phyloP scores from a whole-genome alignment of 2,797 vertebrate species.

The Apogon hyalosoma region DNA sequence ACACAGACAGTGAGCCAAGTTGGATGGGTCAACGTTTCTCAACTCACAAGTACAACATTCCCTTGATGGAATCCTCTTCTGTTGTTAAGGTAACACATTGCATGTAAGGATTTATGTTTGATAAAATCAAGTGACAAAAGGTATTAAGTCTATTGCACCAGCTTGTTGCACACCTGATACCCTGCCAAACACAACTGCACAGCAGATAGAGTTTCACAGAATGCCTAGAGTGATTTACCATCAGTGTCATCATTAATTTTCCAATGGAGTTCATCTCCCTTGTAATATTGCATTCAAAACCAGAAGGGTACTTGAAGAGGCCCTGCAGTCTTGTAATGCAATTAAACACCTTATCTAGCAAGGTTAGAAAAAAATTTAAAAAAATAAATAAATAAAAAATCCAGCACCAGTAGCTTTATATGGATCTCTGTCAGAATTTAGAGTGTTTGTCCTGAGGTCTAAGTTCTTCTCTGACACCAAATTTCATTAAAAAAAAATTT shows the following conservation, averaged over 20 bases:
- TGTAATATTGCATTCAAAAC: conserved; percentile 4
- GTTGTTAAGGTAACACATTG: conserved; percentile 1
- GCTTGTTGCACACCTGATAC: conserved; percentile 11
- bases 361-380: no score
- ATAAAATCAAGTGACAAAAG: neutral
- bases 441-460: no score
- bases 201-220: conserved; percentile 5
- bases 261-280: conserved; percentile 14
- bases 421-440: no score
- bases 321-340: no score
- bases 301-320: no score
- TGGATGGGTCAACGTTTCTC: no score
- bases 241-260: conserved; percentile 28
- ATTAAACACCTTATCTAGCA: no score
- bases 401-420: no score
- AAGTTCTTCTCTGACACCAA: no score
- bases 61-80: neutral
- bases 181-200: conserved; percentile 7
- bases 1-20: neutral
- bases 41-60: neutral
- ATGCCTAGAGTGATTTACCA: conserved; percentile 1
- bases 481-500: no score
- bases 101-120: neutral
- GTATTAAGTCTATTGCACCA: neutral
- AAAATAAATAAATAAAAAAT: no score